A percentile compares a stretch with the other conserved stretches of the same genome.
phyloP scores from a whole-genome alignment of 23 tunicate genomes.

The Phallusia fumigata region DNA sequence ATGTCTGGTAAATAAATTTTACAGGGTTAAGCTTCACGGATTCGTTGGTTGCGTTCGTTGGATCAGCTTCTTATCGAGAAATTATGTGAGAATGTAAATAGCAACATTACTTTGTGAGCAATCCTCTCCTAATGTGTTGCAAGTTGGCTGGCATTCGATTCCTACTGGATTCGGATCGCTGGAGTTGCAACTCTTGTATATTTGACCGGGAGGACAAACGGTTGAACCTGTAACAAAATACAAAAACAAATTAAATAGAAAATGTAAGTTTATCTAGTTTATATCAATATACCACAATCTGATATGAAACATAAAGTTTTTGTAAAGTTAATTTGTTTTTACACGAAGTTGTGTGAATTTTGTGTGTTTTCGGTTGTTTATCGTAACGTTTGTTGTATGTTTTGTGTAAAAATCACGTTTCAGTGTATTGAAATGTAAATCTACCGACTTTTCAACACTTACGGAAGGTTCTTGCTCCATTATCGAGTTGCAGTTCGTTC shows the following conservation, averaged over 20 bases:
- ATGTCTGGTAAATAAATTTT: constrained; percentile 9
- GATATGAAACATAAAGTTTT: no score
- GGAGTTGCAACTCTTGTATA: constrained; percentile 30
- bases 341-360: no score
- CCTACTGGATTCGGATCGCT: constrained; percentile 22
- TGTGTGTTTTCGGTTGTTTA: no score
- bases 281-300: no score
- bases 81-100: no score
- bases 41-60: no score
- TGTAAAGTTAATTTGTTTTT: no score
- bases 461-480: neutral
- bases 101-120: constrained; percentile 35
- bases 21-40: neutral
- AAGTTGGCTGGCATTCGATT: constrained; percentile 60
- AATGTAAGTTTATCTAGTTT: no score
- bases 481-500: neutral
- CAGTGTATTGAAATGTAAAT: no score
- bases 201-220: constrained; percentile 19
- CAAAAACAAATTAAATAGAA: neutral
- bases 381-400: no score
- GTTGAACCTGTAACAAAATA: constrained; percentile 12
- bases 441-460: no score
- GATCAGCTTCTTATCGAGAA: neutral
- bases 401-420: no score
- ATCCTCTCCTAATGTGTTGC: constrained; percentile 25